Evolutionary conservation across 2,888 invertebrate genomes (phyloP).

Genomic region (Orchesellides sinensis): DNA sequence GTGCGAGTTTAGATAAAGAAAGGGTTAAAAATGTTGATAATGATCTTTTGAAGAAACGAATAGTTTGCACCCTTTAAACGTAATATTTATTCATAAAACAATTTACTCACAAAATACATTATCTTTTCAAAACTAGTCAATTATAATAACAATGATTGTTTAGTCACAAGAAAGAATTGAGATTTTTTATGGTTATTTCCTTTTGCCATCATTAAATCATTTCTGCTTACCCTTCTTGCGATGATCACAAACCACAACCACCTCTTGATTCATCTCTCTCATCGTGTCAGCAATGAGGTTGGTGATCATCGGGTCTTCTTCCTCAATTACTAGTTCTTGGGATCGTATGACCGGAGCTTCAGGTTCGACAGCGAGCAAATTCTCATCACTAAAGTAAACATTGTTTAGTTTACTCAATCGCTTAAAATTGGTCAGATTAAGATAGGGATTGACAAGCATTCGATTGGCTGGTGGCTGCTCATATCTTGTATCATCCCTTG

Average conservation of each 20-base stretch:
- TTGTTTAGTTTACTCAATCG: constrained; percentile 55
- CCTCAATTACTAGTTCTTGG: constrained; percentile 58
- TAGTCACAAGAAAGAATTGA: no score
- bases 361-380: constrained; percentile 68
- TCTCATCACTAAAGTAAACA: constrained; percentile 69
- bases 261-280: constrained; percentile 62
- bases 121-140: no score
- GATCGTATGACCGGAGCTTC: constrained; percentile 63
- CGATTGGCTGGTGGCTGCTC: constrained; percentile 62
- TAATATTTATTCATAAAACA: neutral
- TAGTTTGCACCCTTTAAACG: neutral
- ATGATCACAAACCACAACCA: constrained; percentile 65
- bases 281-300: constrained; percentile 64
- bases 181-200: neutral
- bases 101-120: no score
- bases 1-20: no score
- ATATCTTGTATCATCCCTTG: constrained; percentile 40
- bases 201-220: neutral
- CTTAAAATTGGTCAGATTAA: constrained; percentile 56
- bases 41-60: neutral
- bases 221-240: constrained; percentile 2
- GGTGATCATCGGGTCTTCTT: constrained; percentile 66
- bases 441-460: constrained; percentile 63
- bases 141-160: no score
- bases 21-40: no score